These are phyloP conservation scores for Sitta carolinensis DNA, from an alignment of 2,797 vertebrate species.

Conservation along the genomic window DNA sequence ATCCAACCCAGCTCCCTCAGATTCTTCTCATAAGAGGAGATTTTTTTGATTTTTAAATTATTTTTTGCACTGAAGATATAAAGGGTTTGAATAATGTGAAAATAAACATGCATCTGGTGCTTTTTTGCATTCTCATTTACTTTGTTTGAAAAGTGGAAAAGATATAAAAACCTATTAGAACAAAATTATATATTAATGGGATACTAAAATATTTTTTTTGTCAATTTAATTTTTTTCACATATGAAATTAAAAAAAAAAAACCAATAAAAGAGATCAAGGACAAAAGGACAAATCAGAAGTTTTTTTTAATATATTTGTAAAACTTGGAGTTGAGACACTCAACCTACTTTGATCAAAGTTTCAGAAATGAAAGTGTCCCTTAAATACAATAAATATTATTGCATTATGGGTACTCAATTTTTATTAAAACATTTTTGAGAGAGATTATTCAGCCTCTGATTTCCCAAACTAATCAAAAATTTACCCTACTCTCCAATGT, in stretches of 20 bases:
- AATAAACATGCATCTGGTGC: rapidly evolving
- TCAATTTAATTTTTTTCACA: neutral
- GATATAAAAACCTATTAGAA: neutral
- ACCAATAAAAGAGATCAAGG: neutral
- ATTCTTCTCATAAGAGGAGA: neutral
- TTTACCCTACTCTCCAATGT: neutral
- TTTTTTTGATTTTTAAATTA: neutral
- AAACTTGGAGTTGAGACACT: neutral
- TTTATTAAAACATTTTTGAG: neutral
- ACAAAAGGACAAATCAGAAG: neutral
- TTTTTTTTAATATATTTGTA: neutral
- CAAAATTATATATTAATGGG: neutral
- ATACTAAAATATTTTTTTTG: rapidly evolving
- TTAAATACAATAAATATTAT: neutral
- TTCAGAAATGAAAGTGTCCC: neutral
- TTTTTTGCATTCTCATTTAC: neutral
- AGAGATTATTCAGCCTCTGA: neutral
- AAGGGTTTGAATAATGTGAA: neutral
- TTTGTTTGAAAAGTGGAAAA: neutral
- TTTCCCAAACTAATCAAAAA: neutral
- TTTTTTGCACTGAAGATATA: neutral
- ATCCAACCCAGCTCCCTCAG: neutral
- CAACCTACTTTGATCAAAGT: neutral
- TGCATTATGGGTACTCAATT: rapidly evolving
- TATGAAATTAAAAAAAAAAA: neutral